phyloP scores from a whole-genome alignment of 2,888 invertebrate genomes.

The Acanthosepion pharaonis region DNA sequence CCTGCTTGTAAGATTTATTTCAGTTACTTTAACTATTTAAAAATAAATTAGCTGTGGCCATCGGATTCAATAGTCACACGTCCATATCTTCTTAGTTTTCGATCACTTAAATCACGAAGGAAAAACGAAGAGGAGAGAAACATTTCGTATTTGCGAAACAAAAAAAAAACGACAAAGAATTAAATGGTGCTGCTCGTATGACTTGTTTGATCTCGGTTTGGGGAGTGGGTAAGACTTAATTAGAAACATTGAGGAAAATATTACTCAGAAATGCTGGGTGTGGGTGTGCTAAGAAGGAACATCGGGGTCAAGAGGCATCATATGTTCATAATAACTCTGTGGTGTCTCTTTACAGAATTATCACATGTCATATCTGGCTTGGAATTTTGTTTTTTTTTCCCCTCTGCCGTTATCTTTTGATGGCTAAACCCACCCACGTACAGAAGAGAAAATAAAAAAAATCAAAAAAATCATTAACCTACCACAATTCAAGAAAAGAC shows the following conservation, averaged over 20 bases:
- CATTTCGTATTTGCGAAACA: background rate
- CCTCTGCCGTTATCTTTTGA: background rate
- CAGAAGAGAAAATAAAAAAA: background rate
- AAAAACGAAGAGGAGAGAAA: background rate
- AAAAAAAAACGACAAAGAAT: background rate
- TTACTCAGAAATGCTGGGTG: background rate
- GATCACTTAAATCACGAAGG: background rate
- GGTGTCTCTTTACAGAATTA: background rate
- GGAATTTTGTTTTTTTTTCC: background rate
- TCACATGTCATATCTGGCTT: background rate
- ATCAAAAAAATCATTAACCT: background rate
- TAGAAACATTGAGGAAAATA: background rate
- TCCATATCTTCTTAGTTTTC: background rate
- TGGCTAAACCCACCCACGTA: slow-evolving; percentile 8
- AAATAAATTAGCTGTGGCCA: background rate
- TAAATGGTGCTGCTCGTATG: background rate
- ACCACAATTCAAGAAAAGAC: too few relatives aligned
- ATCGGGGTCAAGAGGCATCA: background rate
- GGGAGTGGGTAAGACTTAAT: background rate
- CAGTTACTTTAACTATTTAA: too few relatives aligned
- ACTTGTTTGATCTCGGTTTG: background rate
- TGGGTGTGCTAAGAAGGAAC: background rate
- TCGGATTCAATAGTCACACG: background rate
- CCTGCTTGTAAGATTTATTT: too few relatives aligned
- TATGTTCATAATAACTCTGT: slow-evolving; percentile 13